A percentile compares a stretch with the other conserved stretches of the same genome.
Evolutionary conservation across 1,140 invertebrate species (phyloP).

Genomic region (Cyrtorhinus lividipennis): DNA sequence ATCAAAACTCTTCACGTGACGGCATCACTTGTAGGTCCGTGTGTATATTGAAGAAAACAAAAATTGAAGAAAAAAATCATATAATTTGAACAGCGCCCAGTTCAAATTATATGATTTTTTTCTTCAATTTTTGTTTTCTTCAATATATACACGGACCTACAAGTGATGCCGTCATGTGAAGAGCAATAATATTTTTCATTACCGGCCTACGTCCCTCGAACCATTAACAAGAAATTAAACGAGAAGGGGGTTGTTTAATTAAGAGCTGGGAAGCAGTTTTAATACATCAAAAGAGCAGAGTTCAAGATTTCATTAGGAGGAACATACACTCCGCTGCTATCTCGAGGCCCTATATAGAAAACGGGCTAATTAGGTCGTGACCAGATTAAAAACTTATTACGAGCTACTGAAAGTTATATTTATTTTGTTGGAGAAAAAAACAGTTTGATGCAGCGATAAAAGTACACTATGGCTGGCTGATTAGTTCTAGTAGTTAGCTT

Average conservation of each 20-base stretch:
- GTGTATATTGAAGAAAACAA: neutral
- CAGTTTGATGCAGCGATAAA: too few relatives aligned
- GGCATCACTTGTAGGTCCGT: too few relatives aligned
- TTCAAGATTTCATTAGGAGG: constrained; percentile 2
- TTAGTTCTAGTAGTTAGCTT: too few relatives aligned
- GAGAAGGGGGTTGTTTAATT: neutral
- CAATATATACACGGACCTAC: too few relatives aligned
- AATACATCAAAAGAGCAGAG: constrained; percentile 2
- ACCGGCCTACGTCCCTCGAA: neutral
- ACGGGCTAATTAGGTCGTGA: constrained; percentile 13
- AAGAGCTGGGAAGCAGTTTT: neutral
- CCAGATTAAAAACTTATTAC: constrained; percentile 12
- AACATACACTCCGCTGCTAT: neutral
- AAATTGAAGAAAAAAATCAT: neutral
- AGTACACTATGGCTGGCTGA: too few relatives aligned
- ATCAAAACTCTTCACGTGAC: too few relatives aligned
- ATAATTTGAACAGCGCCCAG: too few relatives aligned
- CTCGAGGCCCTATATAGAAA: neutral
- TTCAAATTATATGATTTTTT: too few relatives aligned
- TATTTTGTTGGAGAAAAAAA: too few relatives aligned
- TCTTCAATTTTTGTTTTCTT: neutral
- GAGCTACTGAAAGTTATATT: too few relatives aligned
- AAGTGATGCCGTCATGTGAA: too few relatives aligned
- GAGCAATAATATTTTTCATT: neutral
- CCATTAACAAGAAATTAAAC: neutral